Evolutionary conservation across 2,113 vertebrate species (phyloP).

Genomic region (Blennius ocellaris): DNA sequence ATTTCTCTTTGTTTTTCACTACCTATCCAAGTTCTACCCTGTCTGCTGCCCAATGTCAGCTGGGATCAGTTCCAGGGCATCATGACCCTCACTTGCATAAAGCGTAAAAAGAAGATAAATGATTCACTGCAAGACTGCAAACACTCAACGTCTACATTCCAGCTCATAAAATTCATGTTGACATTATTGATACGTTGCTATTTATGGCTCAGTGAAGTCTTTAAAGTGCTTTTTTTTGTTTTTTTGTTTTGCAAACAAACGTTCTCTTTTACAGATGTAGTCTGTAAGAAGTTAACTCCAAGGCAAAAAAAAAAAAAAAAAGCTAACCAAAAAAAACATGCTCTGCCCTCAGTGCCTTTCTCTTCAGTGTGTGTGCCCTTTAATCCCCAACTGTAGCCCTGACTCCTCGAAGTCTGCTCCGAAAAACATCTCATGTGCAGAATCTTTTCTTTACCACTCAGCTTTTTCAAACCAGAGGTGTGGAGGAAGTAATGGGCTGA

Average conservation of each 20-base stretch:
- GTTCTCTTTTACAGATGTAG: slow-evolving; percentile 38
- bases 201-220: slow-evolving; percentile 39
- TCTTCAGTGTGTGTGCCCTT: slow-evolving; percentile 46
- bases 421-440: slow-evolving; percentile 56
- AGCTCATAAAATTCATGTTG: slow-evolving; percentile 16
- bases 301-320: background rate
- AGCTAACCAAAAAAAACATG: slow-evolving; percentile 42
- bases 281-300: slow-evolving; percentile 9
- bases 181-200: background rate
- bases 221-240: background rate
- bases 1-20: too few species aligned
- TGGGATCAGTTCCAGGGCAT: too few species aligned
- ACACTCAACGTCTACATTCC: slow-evolving; percentile 1
- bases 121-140: background rate
- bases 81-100: too few species aligned
- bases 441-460: slow-evolving; percentile 29
- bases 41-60: background rate
- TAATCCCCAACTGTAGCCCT: slow-evolving; percentile 56
- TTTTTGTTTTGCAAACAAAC: slow-evolving; percentile 46
- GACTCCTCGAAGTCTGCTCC: slow-evolving; percentile 68
- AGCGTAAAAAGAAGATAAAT: too few species aligned
- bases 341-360: slow-evolving; percentile 61
- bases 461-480: slow-evolving; percentile 11
- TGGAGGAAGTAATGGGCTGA: slow-evolving; percentile 35
- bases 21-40: background rate